Base-by-base conservation (phyloP, 2,113 vertebrate genomes). In the Psilopsiagon aymara region DNA sequence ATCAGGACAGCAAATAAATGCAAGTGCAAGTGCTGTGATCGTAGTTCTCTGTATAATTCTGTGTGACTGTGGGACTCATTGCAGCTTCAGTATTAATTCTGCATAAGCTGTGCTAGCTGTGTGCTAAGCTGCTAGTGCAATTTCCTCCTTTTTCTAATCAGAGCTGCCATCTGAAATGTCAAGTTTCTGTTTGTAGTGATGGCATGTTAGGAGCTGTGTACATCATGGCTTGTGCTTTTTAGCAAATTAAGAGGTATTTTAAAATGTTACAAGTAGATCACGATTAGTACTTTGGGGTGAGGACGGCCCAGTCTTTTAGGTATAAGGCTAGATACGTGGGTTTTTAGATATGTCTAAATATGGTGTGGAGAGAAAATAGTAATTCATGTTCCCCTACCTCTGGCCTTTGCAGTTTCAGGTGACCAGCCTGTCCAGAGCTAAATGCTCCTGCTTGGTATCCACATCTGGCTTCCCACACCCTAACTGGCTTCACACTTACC, bases 301-400 rank as follows among this genome's bases (percentile, higher is more conserved):
- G 2, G 4, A 4, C 46, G 28, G 28, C 19, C 14, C 35, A 60
- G 23, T 67, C n/a, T 63, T 85, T 57, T 37, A 46, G 20, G 4
- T 76, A 8, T 80, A 23, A 4, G 7, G 11, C 73, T 91, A 66
- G 11, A 6, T 66, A 33, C 0, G 2, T 19, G 20, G 1, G 17
- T 71, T 63, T 86, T 67, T n/a, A n/a, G 33, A 15, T n/a, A n/a
- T n/a, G 33, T n/a, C 57, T 23, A 59, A 33, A 23, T 59, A 16
- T 59, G n/a, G 9, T 35, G 14, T 68, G 17, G 7, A 52, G 21
- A 31, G 10, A 31, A 75, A 63, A 13, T 39, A 62, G 16, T 74
- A 71, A 33, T 63, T 70, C 6, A 24, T 23, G 1, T 86, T 79
- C 6, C 25, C 14, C 15, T 86, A 5, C 60, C 21, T 85, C 62